Evolutionary conservation across 2,888 invertebrate genomes (phyloP), one percentile per base, ranked within the genome.

Genomic region (Pilophorus perplexus): DNA sequence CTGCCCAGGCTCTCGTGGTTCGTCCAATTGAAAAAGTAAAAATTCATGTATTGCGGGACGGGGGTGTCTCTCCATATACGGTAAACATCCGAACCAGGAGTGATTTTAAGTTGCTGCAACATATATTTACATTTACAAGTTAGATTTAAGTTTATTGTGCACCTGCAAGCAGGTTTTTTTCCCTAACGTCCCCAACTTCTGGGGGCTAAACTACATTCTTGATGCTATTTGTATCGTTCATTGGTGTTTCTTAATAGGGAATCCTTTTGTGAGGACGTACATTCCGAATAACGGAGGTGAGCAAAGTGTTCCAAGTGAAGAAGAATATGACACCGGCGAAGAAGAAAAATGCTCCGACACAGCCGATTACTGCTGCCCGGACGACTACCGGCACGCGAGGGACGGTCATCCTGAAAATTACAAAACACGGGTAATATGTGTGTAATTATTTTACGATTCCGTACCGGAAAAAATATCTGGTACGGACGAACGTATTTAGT

Each of bases 11-110:
- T 22, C 10, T 75, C 71, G 20, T 74, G 71, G 71, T 78, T 78
- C 5, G 76, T 76, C 74, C 77, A 76, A 65, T 77, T 76, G 68
- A 76, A 78, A 33, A 78, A 71, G 69, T 76, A 75, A 66, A 77
- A 74, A 27, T 74, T 74, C 67, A 77, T 75, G 52, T 75, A 74
- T 73, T 78, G 74, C 2, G 77, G 77, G 40, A 77, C 73, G 0
- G 77, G 78, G 2, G 79, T 76, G 25, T 78, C 76, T 67, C 73
- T 72, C 80, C 81, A 81, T 48, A 77, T 57, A 16, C 50, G 38
- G 48, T 66, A 71, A 1, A 68, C 67, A 23, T 60, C 44, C 1
- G 71, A 71, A 6, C 64, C 67, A 14, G 67, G 64, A 5, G 42
- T 66, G 33, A 72, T n/a, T 16, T 64, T 37, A 2, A 72, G 52